Conservation (phyloP, 2,113 vertebrate species). For the Crocuta crocuta region DNA sequence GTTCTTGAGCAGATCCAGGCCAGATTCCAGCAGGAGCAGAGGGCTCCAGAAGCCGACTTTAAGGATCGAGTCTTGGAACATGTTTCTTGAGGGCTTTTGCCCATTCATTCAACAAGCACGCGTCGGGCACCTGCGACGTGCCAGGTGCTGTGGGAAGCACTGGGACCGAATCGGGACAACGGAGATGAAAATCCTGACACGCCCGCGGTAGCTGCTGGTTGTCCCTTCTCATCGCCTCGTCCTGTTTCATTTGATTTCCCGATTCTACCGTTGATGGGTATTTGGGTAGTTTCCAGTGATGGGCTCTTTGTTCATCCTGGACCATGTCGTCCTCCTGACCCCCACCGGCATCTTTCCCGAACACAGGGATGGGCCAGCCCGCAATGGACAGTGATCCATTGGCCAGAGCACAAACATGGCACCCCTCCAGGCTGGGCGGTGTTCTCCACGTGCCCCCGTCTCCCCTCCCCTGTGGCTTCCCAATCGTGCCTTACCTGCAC, state of each 20-base stretch:
- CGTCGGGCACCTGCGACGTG: background rate
- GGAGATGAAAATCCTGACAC: background rate
- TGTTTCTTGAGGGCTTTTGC: background rate
- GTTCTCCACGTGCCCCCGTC: background rate
- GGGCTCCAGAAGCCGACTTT: background rate
- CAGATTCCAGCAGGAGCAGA: background rate
- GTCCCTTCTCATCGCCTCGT: background rate
- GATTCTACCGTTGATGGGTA: background rate
- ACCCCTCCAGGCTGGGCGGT: rapidly evolving
- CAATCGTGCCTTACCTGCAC: background rate
- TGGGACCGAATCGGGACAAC: background rate
- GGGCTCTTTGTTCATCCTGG: background rate
- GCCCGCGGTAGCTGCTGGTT: rapidly evolving
- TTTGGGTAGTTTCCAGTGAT: background rate
- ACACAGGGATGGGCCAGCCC: background rate
- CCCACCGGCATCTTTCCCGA: too few species aligned
- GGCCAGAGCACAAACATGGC: background rate
- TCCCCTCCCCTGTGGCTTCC: background rate
- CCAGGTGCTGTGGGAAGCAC: background rate
- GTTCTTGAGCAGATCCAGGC: background rate
- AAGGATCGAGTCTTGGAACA: background rate
- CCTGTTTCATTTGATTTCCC: too few species aligned
- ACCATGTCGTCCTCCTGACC: background rate
- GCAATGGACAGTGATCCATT: rapidly evolving
- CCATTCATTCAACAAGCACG: background rate